Evolutionary conservation across 1,140 invertebrate species (phyloP).

Genomic region (Oncopodura yosiiana): DNA sequence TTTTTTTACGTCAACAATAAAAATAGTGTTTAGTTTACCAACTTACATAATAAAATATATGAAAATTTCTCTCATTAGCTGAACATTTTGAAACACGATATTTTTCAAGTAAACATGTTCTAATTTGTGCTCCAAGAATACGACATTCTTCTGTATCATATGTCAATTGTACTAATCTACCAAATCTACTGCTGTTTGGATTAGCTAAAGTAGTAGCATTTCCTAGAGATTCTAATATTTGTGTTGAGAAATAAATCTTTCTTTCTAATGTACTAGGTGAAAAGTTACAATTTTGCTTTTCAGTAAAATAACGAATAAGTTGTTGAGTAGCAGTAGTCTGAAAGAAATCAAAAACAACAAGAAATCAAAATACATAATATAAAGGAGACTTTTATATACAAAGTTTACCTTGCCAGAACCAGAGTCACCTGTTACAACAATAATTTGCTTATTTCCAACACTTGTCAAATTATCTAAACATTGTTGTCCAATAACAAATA

Average conservation of each 20-base stretch:
- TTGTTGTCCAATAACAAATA: constrained; percentile 21
- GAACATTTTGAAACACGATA: constrained; percentile 45
- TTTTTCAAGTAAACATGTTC: constrained; percentile 52
- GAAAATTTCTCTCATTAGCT: constrained; percentile 44
- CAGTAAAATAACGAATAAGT: constrained; percentile 41
- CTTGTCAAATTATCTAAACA: constrained; percentile 13
- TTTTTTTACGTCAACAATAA: background rate
- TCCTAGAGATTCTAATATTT: constrained; percentile 50
- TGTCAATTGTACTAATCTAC: constrained; percentile 41
- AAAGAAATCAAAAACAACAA: constrained; percentile 1
- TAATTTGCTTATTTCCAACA: constrained; percentile 38
- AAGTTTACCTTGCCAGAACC: constrained; percentile 42
- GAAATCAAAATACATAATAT: constrained; percentile 13
- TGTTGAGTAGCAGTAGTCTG: constrained; percentile 40
- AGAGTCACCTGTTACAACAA: constrained; percentile 43
- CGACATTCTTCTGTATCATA: constrained; percentile 46
- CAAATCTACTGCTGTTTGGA: constrained; percentile 53
- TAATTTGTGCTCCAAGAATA: constrained; percentile 52
- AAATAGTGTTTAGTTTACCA: background rate
- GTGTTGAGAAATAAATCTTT: constrained; percentile 39
- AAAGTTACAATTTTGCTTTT: constrained; percentile 16
- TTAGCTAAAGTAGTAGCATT: constrained; percentile 55
- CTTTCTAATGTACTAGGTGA: background rate
- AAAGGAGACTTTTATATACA: background rate
- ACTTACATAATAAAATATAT: constrained; percentile 50